Conservation (phyloP, 1,140 invertebrate genomes). For the Phthorimaea operculella region DNA sequence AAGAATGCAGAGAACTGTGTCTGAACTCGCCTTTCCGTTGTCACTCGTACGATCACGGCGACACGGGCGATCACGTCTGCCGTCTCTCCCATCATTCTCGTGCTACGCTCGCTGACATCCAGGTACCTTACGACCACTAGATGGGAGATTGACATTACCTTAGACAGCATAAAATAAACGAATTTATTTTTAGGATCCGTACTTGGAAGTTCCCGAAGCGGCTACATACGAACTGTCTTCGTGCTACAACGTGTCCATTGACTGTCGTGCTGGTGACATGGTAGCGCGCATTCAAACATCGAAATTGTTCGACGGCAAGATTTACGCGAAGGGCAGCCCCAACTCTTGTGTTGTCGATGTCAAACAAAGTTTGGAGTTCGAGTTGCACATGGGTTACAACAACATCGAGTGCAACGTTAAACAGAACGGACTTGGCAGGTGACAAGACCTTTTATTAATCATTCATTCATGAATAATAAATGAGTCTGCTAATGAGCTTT, state of each 20-base stretch:
- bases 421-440: conserved; percentile 83
- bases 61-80: conserved; percentile 92
- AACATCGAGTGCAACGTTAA: conserved; percentile 91
- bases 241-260: conserved; percentile 94
- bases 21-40: conserved; percentile 88
- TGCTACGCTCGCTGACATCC: conserved; percentile 87
- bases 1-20: conserved; percentile 89
- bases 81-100: conserved; percentile 90
- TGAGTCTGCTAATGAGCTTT: no score
- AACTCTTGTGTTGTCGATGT: conserved; percentile 92
- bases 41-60: conserved; percentile 93
- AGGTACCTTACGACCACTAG: conserved; percentile 66
- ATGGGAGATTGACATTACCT: background rate
- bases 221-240: conserved; percentile 92
- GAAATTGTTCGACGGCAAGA: conserved; percentile 93
- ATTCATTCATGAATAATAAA: background rate
- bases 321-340: conserved; percentile 92
- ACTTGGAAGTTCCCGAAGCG: conserved; percentile 88
- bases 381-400: conserved; percentile 90
- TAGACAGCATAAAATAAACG: conserved; percentile 3
- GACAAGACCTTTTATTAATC: conserved; percentile 14
- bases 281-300: conserved; percentile 90
- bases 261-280: conserved; percentile 93
- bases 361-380: conserved; percentile 85
- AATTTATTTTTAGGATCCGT: conserved; percentile 76